phyloP scores from a whole-genome alignment of 2,113 vertebrate species.

The Podarcis muralis region DNA sequence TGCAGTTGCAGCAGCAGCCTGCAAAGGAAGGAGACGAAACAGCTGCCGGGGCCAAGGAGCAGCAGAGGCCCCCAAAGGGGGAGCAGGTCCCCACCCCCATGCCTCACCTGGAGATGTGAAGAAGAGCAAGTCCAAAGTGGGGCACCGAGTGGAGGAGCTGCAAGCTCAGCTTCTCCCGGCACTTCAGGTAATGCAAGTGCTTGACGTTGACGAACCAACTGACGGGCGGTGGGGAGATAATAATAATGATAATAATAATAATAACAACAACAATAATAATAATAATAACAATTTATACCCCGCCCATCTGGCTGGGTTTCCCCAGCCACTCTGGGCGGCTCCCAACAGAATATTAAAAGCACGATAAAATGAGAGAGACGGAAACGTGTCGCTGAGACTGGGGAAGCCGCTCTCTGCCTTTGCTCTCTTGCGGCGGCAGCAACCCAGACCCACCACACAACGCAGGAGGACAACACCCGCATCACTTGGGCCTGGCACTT shows the following conservation, averaged over 20 bases:
- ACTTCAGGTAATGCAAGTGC: slow-evolving; percentile 50
- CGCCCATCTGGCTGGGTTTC: too few species aligned
- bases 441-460: not conserved
- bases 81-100: too few species aligned
- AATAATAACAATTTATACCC: too few species aligned
- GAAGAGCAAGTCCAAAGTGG: slow-evolving; percentile 79
- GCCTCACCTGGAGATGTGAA: slow-evolving; percentile 77
- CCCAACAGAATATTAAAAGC: too few species aligned
- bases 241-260: too few species aligned
- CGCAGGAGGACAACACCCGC: not conserved
- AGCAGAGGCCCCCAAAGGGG: too few species aligned
- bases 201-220: slow-evolving; percentile 78
- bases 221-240: not conserved
- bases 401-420: not conserved
- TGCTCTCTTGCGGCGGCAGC: not conserved
- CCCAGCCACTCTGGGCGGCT: too few species aligned
- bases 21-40: not conserved
- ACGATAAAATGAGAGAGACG: too few species aligned
- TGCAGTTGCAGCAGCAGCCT: slow-evolving; percentile 80
- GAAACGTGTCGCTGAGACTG: too few species aligned
- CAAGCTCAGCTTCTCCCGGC: slow-evolving; percentile 52
- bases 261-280: too few species aligned
- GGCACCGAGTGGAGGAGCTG: slow-evolving; percentile 76
- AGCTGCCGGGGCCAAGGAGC: too few species aligned
- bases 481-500: not conserved